phyloP scores from a whole-genome alignment of 2,797 vertebrate species.

The Amazonetta brasiliensis region DNA sequence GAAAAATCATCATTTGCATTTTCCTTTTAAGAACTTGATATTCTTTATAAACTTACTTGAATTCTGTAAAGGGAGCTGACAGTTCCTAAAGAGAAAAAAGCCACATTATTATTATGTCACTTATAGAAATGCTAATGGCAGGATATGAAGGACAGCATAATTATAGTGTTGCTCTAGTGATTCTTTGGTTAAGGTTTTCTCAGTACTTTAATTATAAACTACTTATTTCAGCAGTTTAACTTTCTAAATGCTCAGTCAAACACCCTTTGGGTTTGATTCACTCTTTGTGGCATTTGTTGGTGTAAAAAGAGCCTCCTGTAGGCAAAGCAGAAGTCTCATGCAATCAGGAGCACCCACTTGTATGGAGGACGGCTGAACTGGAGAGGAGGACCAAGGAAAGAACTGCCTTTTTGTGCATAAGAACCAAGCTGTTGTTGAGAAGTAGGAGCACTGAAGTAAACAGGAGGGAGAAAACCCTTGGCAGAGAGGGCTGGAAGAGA shows the following conservation, averaged over 20 bases:
- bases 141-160: conserved; percentile 62
- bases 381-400: not conserved
- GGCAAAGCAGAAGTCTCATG: accelerated
- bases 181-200: conserved; percentile 57
- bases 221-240: conserved; percentile 59
- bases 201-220: conserved; percentile 65
- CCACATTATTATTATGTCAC: conserved; percentile 56
- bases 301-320: not conserved
- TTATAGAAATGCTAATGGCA: conserved; percentile 70
- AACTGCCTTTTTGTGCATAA: not conserved
- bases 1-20: conserved; percentile 49
- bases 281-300: not conserved
- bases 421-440: not conserved
- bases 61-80: conserved; percentile 55
- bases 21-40: conserved; percentile 62
- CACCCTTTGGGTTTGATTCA: not conserved
- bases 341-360: not conserved
- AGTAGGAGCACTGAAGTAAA: not conserved
- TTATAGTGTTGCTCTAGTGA: conserved; percentile 53
- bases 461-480: not conserved
- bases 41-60: conserved; percentile 52
- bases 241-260: conserved; percentile 40
- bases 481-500: not conserved
- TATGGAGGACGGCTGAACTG: not conserved
- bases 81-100: conserved; percentile 52